These are phyloP conservation scores for Oreonectes daqikongensis DNA, from an alignment of 2,797 vertebrate genomes.

Conservation along the genomic window DNA sequence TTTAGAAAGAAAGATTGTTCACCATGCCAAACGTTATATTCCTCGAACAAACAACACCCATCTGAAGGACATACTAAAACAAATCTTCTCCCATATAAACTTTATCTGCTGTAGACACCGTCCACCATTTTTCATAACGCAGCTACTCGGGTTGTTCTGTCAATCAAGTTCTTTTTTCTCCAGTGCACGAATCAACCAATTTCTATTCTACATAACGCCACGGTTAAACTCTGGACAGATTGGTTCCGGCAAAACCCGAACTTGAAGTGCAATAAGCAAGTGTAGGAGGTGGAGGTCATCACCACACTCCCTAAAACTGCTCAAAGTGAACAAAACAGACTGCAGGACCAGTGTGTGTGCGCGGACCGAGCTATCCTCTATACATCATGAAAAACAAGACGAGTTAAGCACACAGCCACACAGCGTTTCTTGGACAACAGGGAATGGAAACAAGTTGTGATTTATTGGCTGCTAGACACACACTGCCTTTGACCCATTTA, in stretches of 20 bases:
- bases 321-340: slow-evolving; percentile 34
- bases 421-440: slow-evolving; percentile 55
- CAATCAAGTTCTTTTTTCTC: not conserved
- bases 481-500: slow-evolving; percentile 67
- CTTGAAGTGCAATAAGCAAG: slow-evolving; percentile 38
- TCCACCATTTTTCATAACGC: not conserved
- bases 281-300: slow-evolving; percentile 37
- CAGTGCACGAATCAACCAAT: not conserved
- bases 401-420: slow-evolving; percentile 62
- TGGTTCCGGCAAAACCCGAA: slow-evolving; percentile 15
- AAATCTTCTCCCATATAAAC: not conserved
- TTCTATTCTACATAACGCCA: slow-evolving; percentile 5
- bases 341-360: not conserved
- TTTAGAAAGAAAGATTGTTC: not conserved
- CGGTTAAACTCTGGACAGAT: slow-evolving; percentile 15
- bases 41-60: not conserved
- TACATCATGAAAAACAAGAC: slow-evolving; percentile 61
- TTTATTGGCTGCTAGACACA: slow-evolving; percentile 60
- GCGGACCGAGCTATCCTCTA: slow-evolving; percentile 30
- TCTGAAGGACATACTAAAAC: slow-evolving; percentile 1
- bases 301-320: slow-evolving; percentile 33
- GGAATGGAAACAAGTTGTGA: slow-evolving; percentile 61
- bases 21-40: not conserved
- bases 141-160: not conserved
- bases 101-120: not conserved